Percentiles rank a stretch among this genome's conserved stretches.
phyloP scores from a whole-genome alignment of 2,113 vertebrate genomes.

The pig (Sus scrofa) region DNA sequence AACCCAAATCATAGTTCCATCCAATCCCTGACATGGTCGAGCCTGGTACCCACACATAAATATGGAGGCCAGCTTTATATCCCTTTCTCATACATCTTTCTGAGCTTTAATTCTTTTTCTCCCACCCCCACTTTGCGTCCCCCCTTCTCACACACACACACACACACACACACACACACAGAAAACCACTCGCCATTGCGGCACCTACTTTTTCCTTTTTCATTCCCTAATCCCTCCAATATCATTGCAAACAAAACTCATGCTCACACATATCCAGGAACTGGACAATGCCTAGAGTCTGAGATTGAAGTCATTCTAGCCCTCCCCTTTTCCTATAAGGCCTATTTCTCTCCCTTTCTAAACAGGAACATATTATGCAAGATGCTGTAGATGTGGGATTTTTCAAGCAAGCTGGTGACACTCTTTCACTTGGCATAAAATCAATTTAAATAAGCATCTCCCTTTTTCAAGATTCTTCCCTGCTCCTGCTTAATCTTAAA shows the following conservation, averaged over 20 bases:
- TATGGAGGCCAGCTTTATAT: background rate
- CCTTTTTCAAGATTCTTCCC: constrained; percentile 47
- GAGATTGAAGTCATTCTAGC: background rate
- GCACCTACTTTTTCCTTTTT: background rate
- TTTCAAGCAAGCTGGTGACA: constrained; percentile 57
- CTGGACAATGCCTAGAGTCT: background rate
- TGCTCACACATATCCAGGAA: background rate
- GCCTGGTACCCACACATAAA: background rate
- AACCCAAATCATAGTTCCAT: background rate
- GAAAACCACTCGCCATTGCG: background rate
- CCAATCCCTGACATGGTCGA: background rate
- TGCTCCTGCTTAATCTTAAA: constrained; percentile 71
- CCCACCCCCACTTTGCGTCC: no score
- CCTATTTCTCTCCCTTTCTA: constrained; percentile 52
- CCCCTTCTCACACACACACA: background rate
- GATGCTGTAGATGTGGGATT: constrained; percentile 13
- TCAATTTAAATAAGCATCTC: constrained; percentile 68
- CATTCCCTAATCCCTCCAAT: background rate
- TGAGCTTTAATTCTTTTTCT: background rate
- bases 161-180: background rate
- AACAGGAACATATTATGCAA: constrained; percentile 67
- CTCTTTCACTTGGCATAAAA: constrained; percentile 48
- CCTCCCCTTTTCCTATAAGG: background rate
- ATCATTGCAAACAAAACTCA: background rate
- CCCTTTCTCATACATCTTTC: background rate